Percentiles rank a stretch among this genome's conserved stretches.
Evolutionary conservation across 2,113 vertebrate species (phyloP).

Genomic region (Athene cunicularia): DNA sequence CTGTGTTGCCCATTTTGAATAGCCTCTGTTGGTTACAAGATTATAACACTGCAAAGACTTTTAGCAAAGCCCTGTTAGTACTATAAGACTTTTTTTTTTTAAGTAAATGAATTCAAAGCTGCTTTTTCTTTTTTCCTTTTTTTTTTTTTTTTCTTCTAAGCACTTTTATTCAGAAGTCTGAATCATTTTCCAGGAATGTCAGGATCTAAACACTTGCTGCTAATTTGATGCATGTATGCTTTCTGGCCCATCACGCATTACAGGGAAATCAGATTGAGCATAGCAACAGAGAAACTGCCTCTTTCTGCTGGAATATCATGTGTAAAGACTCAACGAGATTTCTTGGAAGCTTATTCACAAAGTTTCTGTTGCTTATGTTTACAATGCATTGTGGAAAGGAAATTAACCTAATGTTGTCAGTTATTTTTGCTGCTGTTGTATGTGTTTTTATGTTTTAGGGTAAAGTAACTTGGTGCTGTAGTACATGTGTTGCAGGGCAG

Average conservation of each 20-base stretch:
- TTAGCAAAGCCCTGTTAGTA: background rate
- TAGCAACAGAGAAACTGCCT: background rate
- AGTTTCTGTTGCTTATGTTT: background rate
- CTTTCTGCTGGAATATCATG: background rate
- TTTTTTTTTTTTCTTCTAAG: background rate
- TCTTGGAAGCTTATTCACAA: background rate
- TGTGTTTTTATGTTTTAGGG: background rate
- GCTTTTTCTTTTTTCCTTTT: background rate
- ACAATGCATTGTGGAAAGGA: background rate
- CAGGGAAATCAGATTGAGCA: background rate
- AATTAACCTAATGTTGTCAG: background rate
- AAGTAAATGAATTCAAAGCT: background rate
- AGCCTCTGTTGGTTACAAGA: slow-evolving; percentile 29
- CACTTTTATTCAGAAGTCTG: background rate
- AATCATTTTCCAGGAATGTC: slow-evolving; percentile 37
- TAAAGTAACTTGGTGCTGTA: background rate
- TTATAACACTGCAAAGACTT: slow-evolving; percentile 5
- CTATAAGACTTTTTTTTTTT: background rate
- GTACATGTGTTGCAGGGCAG: background rate
- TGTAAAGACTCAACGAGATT: background rate
- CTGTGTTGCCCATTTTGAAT: slow-evolving; percentile 30
- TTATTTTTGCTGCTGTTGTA: background rate
- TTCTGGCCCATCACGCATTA: background rate
- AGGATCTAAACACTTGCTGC: background rate
- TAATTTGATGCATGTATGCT: slow-evolving; percentile 7